Conservation (phyloP, 2,797 vertebrate genomes). For the Acropternis orthonyx region DNA sequence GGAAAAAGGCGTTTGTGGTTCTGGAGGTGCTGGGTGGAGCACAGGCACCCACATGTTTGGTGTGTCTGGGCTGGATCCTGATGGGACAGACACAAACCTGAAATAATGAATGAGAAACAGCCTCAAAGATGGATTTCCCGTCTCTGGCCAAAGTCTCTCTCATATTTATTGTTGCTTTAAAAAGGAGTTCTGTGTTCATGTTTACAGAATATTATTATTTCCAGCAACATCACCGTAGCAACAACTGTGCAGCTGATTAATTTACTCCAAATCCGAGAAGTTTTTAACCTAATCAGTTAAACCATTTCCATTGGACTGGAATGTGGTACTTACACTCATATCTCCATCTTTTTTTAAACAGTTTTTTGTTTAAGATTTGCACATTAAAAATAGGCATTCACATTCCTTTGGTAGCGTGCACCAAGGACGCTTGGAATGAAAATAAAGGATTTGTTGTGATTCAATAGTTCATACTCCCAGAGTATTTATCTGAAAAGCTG, state of each 20-base stretch:
- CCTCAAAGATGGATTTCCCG: not conserved
- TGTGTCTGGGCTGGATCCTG: not conserved
- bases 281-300: conserved; percentile 2
- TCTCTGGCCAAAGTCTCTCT: not conserved
- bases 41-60: not conserved
- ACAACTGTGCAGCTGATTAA: not conserved
- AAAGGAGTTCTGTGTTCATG: not conserved
- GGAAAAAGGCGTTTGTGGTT: not conserved
- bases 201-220: not conserved
- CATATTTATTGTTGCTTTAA: not conserved
- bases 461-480: too few relatives aligned
- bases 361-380: not conserved
- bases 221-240: not conserved
- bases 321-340: not conserved
- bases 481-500: too few relatives aligned
- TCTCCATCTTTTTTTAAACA: not conserved
- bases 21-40: not conserved
- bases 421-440: not conserved
- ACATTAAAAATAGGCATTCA: not conserved
- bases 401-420: not conserved
- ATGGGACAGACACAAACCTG: not conserved
- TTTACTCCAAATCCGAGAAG: not conserved
- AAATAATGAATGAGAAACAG: not conserved
- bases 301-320: not conserved
- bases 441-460: not conserved